A percentile compares a stretch with the other conserved stretches of the same genome.
Conservation (phyloP, 2,113 vertebrate genomes). For the Campylomormyrus numenius region DNA sequence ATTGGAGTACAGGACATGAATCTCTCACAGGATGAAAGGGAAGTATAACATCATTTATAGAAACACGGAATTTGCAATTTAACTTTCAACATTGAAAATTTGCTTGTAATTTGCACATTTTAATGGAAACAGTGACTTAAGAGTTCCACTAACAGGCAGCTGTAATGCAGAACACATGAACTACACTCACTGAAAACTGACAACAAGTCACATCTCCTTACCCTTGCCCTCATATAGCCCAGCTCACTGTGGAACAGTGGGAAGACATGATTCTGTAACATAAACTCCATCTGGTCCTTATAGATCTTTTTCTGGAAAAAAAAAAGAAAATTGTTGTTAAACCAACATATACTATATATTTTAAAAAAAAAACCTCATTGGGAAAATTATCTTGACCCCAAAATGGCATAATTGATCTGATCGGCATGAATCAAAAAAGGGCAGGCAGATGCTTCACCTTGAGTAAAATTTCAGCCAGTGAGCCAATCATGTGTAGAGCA, state of each 20-base stretch:
- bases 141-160: not conserved
- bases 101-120: not conserved
- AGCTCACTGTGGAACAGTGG: conserved; percentile 91
- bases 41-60: not conserved
- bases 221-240: conserved; percentile 96
- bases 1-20: not conserved
- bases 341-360: not conserved
- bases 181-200: not conserved
- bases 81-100: not conserved
- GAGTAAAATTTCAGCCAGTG: conserved; percentile 91
- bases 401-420: not conserved
- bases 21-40: not conserved
- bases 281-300: conserved; percentile 98
- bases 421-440: not conserved
- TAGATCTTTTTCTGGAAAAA: conserved; percentile 86
- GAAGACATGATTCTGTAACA: conserved; percentile 97
- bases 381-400: not conserved
- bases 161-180: not conserved
- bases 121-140: not conserved
- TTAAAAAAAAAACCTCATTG: no score
- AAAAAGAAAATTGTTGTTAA: not conserved
- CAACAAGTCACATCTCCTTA: conserved; percentile 49
- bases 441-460: conserved; percentile 64
- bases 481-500: conserved; percentile 97
- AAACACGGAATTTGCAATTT: not conserved